These are phyloP conservation scores for Tuberolachnus salignus DNA, from an alignment of 2,888 invertebrate genomes.

Conservation along the genomic window DNA sequence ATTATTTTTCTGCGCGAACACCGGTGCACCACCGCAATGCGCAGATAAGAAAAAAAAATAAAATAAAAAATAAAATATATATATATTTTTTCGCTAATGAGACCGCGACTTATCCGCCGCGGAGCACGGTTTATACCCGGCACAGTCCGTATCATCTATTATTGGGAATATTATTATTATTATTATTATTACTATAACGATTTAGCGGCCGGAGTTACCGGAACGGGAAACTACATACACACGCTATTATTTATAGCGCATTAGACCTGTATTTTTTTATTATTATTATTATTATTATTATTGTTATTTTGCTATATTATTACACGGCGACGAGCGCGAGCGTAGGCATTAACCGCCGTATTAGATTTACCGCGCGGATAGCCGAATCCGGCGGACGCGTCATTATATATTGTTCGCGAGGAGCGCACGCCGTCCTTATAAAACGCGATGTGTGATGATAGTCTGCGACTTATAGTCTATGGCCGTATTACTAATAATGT, in stretches of 20 bases:
- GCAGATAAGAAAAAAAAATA: too few relatives aligned
- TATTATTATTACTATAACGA: too few relatives aligned
- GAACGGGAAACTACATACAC: too few relatives aligned
- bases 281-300: not conserved
- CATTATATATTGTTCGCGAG: not conserved
- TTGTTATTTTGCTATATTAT: not conserved
- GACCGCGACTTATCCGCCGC: slow-evolving; percentile 35
- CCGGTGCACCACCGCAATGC: too few relatives aligned
- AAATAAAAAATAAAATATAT: too few relatives aligned
- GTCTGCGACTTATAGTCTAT: too few relatives aligned
- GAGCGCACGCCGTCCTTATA: not conserved
- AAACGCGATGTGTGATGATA: too few relatives aligned
- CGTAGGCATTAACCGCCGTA: too few relatives aligned
- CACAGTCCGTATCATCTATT: not conserved
- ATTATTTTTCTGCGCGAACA: not conserved
- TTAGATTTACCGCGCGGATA: slow-evolving; percentile 24
- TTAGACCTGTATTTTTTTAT: too few relatives aligned
- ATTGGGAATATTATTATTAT: slow-evolving; percentile 22
- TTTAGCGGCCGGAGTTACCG: too few relatives aligned
- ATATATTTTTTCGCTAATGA: slow-evolving; percentile 33
- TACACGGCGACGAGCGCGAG: not conserved
- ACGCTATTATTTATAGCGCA: too few relatives aligned
- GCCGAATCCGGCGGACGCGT: not conserved
- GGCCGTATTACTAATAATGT: too few relatives aligned
- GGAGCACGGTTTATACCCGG: not conserved